These are phyloP conservation scores for Stenotaenia linearis DNA, from an alignment of 2,888 invertebrate genomes.

Conservation along the genomic window DNA sequence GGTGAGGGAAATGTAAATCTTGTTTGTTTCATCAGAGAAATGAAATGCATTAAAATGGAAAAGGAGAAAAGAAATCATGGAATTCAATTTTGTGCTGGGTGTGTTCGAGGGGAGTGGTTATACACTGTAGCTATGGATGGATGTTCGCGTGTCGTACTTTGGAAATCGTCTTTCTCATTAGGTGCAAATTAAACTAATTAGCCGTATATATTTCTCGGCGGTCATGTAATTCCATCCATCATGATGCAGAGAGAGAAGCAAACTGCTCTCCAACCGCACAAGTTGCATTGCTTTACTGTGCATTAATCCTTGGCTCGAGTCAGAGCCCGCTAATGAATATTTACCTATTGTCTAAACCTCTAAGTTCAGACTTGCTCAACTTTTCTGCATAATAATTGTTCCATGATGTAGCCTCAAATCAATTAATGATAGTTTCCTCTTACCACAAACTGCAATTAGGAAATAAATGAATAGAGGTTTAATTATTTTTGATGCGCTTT, in stretches of 20 bases:
- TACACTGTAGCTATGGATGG: background rate
- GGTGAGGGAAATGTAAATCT: background rate
- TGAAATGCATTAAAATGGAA: background rate
- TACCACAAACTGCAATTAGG: too few species aligned
- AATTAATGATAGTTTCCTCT: background rate
- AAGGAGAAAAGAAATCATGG: background rate
- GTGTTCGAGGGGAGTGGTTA: background rate
- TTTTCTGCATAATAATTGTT: background rate
- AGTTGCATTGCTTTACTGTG: background rate
- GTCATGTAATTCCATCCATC: conserved; percentile 19
- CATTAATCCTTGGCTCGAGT: conserved; percentile 15
- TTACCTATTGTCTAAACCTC: background rate
- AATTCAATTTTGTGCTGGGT: background rate
- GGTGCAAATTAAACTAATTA: conserved; percentile 19
- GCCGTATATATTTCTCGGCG: conserved; percentile 15
- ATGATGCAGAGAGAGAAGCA: background rate
- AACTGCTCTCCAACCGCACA: background rate
- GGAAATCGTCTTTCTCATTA: conserved; percentile 19
- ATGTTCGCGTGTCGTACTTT: conserved; percentile 3
- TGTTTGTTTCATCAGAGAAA: background rate
- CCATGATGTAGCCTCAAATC: background rate
- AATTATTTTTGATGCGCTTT: too few species aligned
- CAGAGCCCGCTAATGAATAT: conserved; percentile 5
- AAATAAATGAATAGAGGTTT: too few species aligned
- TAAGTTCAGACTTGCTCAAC: background rate